Base-by-base conservation (phyloP, 2,888 invertebrate species). In the Pseudanteris insignis region DNA sequence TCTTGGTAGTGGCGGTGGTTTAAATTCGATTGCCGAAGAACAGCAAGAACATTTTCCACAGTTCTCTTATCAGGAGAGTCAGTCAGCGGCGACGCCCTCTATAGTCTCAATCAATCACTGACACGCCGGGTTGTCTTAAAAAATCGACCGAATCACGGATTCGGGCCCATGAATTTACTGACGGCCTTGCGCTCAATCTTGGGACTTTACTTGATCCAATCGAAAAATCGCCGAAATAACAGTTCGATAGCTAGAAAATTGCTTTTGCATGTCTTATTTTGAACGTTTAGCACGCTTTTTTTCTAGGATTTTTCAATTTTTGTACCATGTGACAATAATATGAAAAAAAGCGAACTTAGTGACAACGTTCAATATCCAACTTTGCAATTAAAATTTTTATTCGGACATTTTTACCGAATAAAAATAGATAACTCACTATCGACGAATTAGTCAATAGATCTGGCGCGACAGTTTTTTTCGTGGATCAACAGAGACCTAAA, bases 1-100 rank as follows among this genome's bases (percentile, higher is more conserved):
- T 14, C 62, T 73, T n/a, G 70, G 73, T 11, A 71, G 71, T n/a
- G 80, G 78, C 7, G 83, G 82, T 7, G 82, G 82, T n/a, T 76
- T 88, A 36, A 83, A 84, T 67, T 84, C 84, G 47, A 86, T 88
- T 63, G 82, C 83, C n/a, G 88, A 88, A 72, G 86, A 86, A 70
- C 81, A 84, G 67, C 59, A 53, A 12, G 85, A 86, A 33, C 85
- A 89, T 75, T 89, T 89, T 77, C 84, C 85, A 24, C 86, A 88
- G 71, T 89, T 89, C 78, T 87, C 87, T 50, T 83, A 81, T 63
- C 79, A 80, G 50, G 79, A 79, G 46, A 78, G 79, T 65, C 79
- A 79, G 64, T 79, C 79, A 30, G 77, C 77, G 12, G 77, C 78
- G 40, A 76, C 74, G 43, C 75, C 79, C 47, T 77, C 79, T 62